Evolutionary conservation across 2,888 invertebrate species (phyloP), one percentile per base, ranked within the genome.

Genomic region (Hypselothyrea guttata): DNA sequence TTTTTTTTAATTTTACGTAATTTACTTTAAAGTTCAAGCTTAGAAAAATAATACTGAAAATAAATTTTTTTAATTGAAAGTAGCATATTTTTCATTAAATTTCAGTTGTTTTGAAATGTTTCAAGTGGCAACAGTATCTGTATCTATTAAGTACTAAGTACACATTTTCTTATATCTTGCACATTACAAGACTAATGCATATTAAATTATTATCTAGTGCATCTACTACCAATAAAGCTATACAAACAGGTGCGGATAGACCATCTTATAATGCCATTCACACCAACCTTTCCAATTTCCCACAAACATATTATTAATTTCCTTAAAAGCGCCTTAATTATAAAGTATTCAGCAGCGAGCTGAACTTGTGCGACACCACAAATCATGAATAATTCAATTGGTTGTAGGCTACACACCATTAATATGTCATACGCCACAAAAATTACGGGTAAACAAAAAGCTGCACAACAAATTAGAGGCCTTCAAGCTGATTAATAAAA

Each of bases 361-460:
- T 56, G 37, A 56, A 42, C 42, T 53, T 54, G 16, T 42, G 54
- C 47, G 52, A 49, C 58, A 61, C 15, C 34, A 44, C 47, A 40
- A 37, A 7, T 0, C 35, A 34, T 84, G 15, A 67, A 84, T 84
- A 63, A 84, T 78, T 78, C 13, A 78, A 7, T 52, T 31, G 34
- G 53, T 53, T 57, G 30, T 30, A 27, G 31, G 13, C 57, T 18
- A 16, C 37, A 22, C 49, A 64, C 58, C 64, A 61, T 65, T 35
- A 60, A 79, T 60, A 48, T 67, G 35, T 53, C 37, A 55, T 49
- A 49, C 33, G 44, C 30, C 40, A 48, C 54, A 38, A 18, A 42
- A 57, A 58, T 44, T 56, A 37, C 42, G 45, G 22, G 62, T 51
- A 54, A 45, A 13, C 48, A 46, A 56, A 46, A 53, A 63, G 35